A percentile compares a stretch with the other conserved stretches of the same genome.
These are phyloP conservation scores for Neosilurus hyrtlii DNA, from an alignment of 2,797 vertebrate species.

Conservation along the genomic window DNA sequence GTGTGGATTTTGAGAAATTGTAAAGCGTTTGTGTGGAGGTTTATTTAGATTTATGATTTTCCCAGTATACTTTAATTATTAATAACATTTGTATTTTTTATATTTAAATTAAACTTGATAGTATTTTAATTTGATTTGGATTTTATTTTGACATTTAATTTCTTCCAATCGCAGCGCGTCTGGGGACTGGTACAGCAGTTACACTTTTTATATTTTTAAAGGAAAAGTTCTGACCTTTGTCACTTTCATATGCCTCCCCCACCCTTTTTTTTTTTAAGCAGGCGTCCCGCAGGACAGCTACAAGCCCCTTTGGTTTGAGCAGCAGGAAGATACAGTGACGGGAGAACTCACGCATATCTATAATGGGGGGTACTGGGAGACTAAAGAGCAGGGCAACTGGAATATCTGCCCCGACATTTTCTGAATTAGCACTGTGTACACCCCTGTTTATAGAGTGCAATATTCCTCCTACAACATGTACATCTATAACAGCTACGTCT, in stretches of 20 bases:
- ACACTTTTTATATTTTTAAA: no score
- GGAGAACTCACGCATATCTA: conserved; percentile 87
- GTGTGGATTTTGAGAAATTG: no score
- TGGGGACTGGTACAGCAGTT: neutral
- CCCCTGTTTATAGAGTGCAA: neutral
- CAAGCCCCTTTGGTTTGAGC: conserved; percentile 89
- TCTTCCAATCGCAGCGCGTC: neutral
- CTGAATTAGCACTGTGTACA: conserved; percentile 61
- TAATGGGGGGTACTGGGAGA: conserved; percentile 92
- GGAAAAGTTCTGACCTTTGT: no score
- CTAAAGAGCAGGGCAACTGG: conserved; percentile 88
- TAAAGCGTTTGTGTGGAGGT: no score
- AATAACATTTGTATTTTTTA: no score
- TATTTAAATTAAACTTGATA: no score
- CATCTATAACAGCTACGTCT: no score
- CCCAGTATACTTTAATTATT: no score
- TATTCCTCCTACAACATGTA: neutral
- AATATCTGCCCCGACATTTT: conserved; percentile 87
- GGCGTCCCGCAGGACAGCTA: conserved; percentile 84
- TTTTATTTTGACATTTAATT: neutral
- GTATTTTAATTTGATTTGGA: no score
- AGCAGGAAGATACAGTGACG: conserved; percentile 77
- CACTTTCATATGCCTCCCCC: no score
- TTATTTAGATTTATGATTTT: no score
- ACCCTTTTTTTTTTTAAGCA: conserved; percentile 50